Conservation (phyloP, 2,113 vertebrate species). For the Riparia riparia region DNA sequence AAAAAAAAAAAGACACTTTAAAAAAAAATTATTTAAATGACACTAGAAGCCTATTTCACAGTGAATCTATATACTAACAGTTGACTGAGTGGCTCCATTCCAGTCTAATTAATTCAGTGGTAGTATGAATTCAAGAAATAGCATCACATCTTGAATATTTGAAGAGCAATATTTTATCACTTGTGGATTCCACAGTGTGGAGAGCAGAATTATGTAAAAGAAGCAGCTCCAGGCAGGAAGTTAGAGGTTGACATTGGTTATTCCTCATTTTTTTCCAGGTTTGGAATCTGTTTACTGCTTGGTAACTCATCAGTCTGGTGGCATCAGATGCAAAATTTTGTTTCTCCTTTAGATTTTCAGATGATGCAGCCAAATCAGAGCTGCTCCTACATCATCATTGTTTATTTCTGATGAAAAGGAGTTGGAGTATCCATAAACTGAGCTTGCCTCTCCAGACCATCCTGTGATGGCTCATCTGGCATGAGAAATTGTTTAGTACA, state of each 20-base stretch:
- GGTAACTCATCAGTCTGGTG: background rate
- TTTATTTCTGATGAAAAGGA: background rate
- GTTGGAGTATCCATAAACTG: background rate
- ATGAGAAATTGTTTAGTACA: background rate
- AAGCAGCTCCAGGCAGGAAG: background rate
- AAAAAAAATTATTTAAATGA: background rate
- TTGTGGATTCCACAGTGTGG: background rate
- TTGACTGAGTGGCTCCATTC: background rate
- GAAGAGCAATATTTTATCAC: background rate
- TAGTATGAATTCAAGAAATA: background rate
- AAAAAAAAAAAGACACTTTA: background rate
- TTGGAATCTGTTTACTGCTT: background rate
- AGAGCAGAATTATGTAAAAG: background rate
- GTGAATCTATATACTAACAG: background rate
- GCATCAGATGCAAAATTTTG: background rate
- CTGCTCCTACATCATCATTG: background rate
- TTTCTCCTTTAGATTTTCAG: background rate
- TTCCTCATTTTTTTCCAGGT: background rate
- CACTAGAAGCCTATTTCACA: background rate
- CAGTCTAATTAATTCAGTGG: background rate
- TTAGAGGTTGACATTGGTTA: background rate
- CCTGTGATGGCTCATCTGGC: background rate
- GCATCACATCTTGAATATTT: background rate
- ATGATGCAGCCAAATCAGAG: background rate
- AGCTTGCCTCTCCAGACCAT: background rate